Evolutionary conservation across 1,140 invertebrate species (phyloP).

Genomic region (Euwallacea similis): DNA sequence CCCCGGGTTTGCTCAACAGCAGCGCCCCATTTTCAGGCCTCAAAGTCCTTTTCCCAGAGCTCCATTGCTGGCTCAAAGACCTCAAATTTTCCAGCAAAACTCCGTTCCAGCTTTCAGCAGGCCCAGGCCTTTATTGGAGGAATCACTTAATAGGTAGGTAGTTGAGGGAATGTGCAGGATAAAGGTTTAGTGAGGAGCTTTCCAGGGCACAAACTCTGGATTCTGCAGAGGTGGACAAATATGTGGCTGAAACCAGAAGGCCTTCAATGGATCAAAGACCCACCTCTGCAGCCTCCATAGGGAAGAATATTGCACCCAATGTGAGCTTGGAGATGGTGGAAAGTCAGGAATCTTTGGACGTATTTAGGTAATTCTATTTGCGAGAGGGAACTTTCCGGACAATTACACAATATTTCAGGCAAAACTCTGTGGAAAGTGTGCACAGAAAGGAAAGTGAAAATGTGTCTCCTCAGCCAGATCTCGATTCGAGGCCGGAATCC

Average conservation of each 20-base stretch:
- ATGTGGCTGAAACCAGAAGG: slow-evolving; percentile 24
- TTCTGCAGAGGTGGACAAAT: slow-evolving; percentile 41
- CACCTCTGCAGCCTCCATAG: slow-evolving; percentile 39
- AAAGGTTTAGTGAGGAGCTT: background rate
- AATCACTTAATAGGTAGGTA: slow-evolving; percentile 35
- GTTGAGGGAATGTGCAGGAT: background rate
- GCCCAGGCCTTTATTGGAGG: slow-evolving; percentile 34
- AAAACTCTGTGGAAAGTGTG: slow-evolving; percentile 41
- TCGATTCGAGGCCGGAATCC: slow-evolving; percentile 38
- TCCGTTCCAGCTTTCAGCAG: slow-evolving; percentile 39
- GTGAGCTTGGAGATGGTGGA: slow-evolving; percentile 25
- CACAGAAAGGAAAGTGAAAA: slow-evolving; percentile 38
- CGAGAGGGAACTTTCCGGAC: slow-evolving; percentile 1
- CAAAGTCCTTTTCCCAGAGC: slow-evolving; percentile 43
- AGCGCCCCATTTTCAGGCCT: slow-evolving; percentile 39
- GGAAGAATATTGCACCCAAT: slow-evolving; percentile 34
- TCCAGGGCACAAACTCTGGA: slow-evolving; percentile 47
- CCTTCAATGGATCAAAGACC: slow-evolving; percentile 35
- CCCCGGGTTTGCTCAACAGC: slow-evolving; percentile 18
- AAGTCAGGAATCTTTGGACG: slow-evolving; percentile 26
- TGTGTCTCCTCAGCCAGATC: slow-evolving; percentile 39
- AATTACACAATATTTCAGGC: slow-evolving; percentile 10
- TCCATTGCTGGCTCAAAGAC: slow-evolving; percentile 39
- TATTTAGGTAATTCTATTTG: slow-evolving; percentile 7
- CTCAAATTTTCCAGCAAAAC: slow-evolving; percentile 47